Evolutionary conservation across 2,797 vertebrate species (phyloP).

Genomic region (Acipenser oxyrinchus): DNA sequence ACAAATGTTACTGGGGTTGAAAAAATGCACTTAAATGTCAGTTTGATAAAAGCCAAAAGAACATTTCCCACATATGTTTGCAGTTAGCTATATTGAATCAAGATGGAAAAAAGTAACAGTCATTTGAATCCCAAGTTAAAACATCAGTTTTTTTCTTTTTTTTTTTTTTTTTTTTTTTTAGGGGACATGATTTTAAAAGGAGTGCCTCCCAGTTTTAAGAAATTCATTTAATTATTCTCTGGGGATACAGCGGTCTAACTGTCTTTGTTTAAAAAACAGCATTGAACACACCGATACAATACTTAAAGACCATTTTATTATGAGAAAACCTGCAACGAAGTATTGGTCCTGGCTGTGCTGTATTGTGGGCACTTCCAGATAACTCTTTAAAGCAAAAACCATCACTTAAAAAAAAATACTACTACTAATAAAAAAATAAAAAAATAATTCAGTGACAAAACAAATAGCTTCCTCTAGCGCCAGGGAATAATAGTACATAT

Average conservation of each 20-base stretch:
- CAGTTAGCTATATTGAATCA: slow-evolving; percentile 73
- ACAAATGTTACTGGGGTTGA: slow-evolving; percentile 62
- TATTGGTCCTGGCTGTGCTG: background rate
- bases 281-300: too few relatives aligned
- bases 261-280: too few relatives aligned
- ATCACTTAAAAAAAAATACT: too few relatives aligned
- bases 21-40: slow-evolving; percentile 73
- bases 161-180: slow-evolving; percentile 28
- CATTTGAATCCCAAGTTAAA: slow-evolving; percentile 61
- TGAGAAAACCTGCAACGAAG: too few relatives aligned
- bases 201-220: slow-evolving; percentile 37
- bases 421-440: too few relatives aligned
- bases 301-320: too few relatives aligned
- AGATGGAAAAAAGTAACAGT: slow-evolving; percentile 62
- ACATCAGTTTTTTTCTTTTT: slow-evolving; percentile 35
- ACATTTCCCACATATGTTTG: slow-evolving; percentile 70
- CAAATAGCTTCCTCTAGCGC: too few relatives aligned
- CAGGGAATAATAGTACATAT: too few relatives aligned
- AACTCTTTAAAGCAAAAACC: slow-evolving; percentile 21
- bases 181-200: slow-evolving; percentile 47
- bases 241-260: background rate
- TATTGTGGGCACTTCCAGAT: slow-evolving; percentile 24
- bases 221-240: slow-evolving; percentile 24
- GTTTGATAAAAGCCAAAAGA: slow-evolving; percentile 77
- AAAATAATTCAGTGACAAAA: too few relatives aligned